Evolutionary conservation across 2,797 vertebrate species (phyloP), one percentile per base, ranked within the genome.

Genomic region (Poecilia wingei): DNA sequence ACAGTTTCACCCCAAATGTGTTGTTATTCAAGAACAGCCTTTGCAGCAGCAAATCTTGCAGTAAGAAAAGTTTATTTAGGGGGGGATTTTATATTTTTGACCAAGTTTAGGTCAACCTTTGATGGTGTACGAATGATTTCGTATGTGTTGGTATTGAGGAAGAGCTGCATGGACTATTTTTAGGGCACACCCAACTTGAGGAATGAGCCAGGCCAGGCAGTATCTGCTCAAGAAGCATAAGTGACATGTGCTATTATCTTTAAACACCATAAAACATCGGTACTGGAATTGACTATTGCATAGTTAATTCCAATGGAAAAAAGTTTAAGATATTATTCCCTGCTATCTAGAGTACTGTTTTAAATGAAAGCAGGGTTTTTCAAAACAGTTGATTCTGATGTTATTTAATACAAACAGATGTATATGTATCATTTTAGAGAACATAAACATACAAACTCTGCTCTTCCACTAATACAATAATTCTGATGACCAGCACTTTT

Each of bases 1-100:
- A 41, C 74, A 55, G 41, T 74, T 74, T 49, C 13, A 79, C 72
- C 53, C 3, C 33, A 39, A 64, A 71, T 68, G 36, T 43, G 41
- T n/a, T 6, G 41, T n/a, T 45, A 5, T 70, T 70, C 3, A 2
- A 28, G 12, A 70, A 28, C 6, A 45, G 5, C 36, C 1, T 70
- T n/a, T 14, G 12, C 66, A 43, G 41, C 22, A 68, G 36, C 36
- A 39, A 69, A n/a, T 28, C 18, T 25, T 36, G 31, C 33, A 39
- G 18, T 31, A 22, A 20, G 28, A 66, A 9, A 39, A 22, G 33
- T 61, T 28, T 18, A 33, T 31, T 61, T 13, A 31, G 57, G 28
- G 5, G 33, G 57, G 57, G 14, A 31, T 61, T 61, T 61, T 33
- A 61, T 61, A 6, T 61, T 61, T 61, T 18, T 61, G 31, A 61